phyloP scores from a whole-genome alignment of 2,113 vertebrate genomes.

The Macrotis lagotis region DNA sequence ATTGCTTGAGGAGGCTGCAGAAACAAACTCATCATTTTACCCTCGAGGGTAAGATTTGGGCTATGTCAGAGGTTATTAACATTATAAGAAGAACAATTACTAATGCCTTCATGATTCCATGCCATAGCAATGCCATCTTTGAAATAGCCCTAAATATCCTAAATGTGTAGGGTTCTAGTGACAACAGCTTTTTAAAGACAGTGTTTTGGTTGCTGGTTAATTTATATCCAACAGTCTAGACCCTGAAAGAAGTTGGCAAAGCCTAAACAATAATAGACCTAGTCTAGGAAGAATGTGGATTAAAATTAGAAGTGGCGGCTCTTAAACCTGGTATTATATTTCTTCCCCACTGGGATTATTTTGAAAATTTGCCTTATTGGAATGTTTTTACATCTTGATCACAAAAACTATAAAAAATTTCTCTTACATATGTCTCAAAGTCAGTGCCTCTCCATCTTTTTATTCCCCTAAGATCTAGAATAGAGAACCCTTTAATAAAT shows the following conservation, averaged over 20 bases:
- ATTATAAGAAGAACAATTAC: neutral
- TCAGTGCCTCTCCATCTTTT: neutral
- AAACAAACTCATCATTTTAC: neutral
- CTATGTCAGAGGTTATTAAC: neutral
- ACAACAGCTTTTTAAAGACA: neutral
- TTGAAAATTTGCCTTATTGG: no score
- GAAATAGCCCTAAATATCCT: neutral
- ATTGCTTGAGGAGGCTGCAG: neutral
- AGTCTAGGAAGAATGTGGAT: neutral
- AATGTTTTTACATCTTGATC: neutral
- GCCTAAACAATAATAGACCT: neutral
- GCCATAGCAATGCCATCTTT: neutral
- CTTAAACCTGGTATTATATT: no score
- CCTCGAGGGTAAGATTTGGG: neutral
- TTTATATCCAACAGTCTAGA: neutral
- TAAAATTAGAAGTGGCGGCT: neutral
- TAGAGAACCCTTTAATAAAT: neutral
- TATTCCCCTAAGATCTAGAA: neutral
- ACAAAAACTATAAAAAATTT: neutral
- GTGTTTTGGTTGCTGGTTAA: neutral
- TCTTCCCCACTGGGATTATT: neutral
- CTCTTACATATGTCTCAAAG: accelerated
- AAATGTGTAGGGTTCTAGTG: neutral
- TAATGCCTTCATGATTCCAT: neutral
- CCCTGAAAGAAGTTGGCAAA: neutral